These are phyloP conservation scores for Cylindroiulus punctatus DNA, from an alignment of 2,888 invertebrate genomes.

Conservation along the genomic window DNA sequence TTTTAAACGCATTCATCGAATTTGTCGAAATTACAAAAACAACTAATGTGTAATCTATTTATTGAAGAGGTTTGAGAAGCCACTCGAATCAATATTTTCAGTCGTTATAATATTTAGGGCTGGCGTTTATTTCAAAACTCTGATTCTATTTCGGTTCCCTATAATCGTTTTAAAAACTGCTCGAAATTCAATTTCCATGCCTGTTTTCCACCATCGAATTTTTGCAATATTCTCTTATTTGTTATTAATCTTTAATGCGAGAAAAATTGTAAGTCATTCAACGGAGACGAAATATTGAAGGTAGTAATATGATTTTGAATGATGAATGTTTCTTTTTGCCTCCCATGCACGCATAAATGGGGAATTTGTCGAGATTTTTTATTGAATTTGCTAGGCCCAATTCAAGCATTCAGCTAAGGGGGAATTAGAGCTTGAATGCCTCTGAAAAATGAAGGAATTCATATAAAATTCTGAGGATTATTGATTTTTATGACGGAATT, in stretches of 20 bases:
- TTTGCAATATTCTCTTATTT: background rate
- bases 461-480: conserved; percentile 16
- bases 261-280: background rate
- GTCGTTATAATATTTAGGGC: background rate
- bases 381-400: background rate
- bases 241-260: conserved; percentile 17
- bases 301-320: background rate
- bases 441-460: conserved; percentile 5
- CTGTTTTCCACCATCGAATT: background rate
- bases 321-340: background rate
- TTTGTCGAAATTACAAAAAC: background rate
- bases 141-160: background rate
- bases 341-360: background rate
- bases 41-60: background rate
- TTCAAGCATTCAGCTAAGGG: background rate
- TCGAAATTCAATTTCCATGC: background rate
- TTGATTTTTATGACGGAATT: conserved; percentile 2
- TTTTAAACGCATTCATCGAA: background rate
- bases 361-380: conserved; percentile 6
- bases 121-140: background rate
- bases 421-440: conserved; percentile 26
- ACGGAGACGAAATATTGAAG: background rate
- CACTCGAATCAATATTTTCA: background rate
- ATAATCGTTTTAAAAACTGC: background rate
- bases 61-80: background rate